These are phyloP conservation scores for Blastobasis adustella DNA, from an alignment of 2,888 invertebrate species.

Conservation along the genomic window DNA sequence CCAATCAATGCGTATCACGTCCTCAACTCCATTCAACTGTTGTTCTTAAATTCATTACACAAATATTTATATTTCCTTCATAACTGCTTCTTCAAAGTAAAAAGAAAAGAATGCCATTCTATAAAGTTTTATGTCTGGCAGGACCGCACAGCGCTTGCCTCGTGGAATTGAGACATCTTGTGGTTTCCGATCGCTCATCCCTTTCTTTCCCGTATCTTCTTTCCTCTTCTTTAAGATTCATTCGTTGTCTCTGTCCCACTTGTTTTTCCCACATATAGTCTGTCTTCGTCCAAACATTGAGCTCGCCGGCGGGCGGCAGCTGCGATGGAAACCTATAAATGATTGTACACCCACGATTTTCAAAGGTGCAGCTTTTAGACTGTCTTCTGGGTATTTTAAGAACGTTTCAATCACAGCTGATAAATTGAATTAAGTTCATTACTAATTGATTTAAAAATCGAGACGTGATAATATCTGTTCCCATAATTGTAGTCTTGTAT, in stretches of 20 bases:
- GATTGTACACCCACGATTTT: slow-evolving; percentile 59
- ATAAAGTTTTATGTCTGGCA: slow-evolving; percentile 60
- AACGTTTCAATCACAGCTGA: neutral
- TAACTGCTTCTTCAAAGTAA: slow-evolving; percentile 21
- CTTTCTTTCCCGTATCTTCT: slow-evolving; percentile 49
- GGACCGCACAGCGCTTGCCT: slow-evolving; percentile 70
- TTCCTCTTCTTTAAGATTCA: slow-evolving; percentile 62
- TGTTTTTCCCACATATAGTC: slow-evolving; percentile 59
- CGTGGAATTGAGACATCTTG: slow-evolving; percentile 75
- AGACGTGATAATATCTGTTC: neutral
- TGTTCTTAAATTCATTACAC: slow-evolving; percentile 7
- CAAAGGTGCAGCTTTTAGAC: slow-evolving; percentile 39
- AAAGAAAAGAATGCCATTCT: slow-evolving; percentile 54
- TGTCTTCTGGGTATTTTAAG: slow-evolving; percentile 32
- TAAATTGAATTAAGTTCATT: too few species aligned
- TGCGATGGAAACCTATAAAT: slow-evolving; percentile 66
- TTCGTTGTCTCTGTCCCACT: slow-evolving; percentile 55
- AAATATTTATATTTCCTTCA: neutral
- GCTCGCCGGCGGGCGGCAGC: slow-evolving; percentile 59
- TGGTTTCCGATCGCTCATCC: slow-evolving; percentile 70
- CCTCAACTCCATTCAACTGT: neutral
- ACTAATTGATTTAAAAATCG: slow-evolving; percentile 5
- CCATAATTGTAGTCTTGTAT: neutral
- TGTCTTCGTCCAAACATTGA: slow-evolving; percentile 72
- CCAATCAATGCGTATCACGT: too few species aligned